phyloP scores from a whole-genome alignment of 2,797 vertebrate genomes.

The Petrocephalus sullivani region DNA sequence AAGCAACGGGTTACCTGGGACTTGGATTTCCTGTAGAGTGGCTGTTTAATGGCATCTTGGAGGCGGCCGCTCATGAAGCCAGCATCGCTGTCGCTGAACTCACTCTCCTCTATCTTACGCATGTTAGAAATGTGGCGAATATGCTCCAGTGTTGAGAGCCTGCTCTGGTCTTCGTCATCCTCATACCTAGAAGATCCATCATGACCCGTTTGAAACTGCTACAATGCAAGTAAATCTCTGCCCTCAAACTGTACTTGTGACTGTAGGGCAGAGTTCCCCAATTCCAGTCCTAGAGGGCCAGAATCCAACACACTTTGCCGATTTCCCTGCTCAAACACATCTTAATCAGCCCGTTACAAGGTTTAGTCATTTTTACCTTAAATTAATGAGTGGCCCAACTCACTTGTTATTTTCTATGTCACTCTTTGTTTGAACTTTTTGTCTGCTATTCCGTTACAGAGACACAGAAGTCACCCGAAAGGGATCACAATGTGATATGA shows the following conservation, averaged over 20 bases:
- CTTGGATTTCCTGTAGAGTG: constrained; percentile 95
- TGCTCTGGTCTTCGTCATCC: constrained; percentile 71
- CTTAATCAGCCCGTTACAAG: neutral
- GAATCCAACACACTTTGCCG: neutral
- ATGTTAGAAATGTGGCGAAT: constrained; percentile 93
- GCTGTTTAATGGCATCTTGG: constrained; percentile 85
- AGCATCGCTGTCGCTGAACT: constrained; percentile 79
- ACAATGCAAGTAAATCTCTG: neutral
- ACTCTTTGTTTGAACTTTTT: too few species aligned
- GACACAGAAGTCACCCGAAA: too few species aligned
- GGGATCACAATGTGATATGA: neutral
- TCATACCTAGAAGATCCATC: constrained; percentile 70
- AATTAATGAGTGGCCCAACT: neutral
- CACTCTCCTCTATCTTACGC: constrained; percentile 86
- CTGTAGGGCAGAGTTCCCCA: neutral
- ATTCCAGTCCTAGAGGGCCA: neutral
- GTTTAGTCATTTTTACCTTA: neutral
- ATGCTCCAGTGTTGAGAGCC: constrained; percentile 89
- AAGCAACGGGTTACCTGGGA: constrained; percentile 77
- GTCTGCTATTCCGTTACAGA: too few species aligned
- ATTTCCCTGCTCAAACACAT: neutral
- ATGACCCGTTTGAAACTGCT: neutral
- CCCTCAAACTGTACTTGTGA: neutral
- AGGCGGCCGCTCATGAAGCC: constrained; percentile 77
- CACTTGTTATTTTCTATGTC: too few species aligned